Evolutionary conservation across 1,140 invertebrate species (phyloP).

Genomic region (Branchinecta lindahli): DNA sequence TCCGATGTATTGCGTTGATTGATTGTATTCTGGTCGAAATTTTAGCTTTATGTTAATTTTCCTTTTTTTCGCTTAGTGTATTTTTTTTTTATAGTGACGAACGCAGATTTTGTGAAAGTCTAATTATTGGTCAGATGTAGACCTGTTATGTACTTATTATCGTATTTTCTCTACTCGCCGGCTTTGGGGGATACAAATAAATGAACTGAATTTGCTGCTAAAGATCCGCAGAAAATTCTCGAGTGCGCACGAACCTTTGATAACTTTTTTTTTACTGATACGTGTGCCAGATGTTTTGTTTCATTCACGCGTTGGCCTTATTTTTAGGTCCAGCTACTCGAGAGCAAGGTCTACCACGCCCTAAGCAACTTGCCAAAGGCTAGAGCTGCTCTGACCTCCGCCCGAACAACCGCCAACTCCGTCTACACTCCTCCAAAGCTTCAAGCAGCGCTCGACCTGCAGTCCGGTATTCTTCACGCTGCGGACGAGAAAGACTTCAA

Average conservation of each 20-base stretch:
- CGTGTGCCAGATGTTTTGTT: neutral
- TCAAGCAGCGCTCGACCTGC: conserved; percentile 88
- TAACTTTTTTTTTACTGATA: too few species aligned
- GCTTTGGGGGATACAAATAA: too few species aligned
- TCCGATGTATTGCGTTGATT: too few species aligned
- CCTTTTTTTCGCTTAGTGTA: too few species aligned
- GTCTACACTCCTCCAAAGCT: conserved; percentile 98
- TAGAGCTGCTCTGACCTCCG: conserved; percentile 89
- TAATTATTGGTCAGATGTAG: too few species aligned
- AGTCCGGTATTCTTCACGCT: conserved; percentile 94
- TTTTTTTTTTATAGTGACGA: too few species aligned
- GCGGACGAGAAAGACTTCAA: conserved; percentile 99
- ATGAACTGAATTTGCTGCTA: neutral
- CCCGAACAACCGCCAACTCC: conserved; percentile 94
- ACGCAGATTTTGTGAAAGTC: too few species aligned
- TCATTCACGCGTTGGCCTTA: neutral
- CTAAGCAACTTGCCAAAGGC: conserved; percentile 93
- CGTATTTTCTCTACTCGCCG: too few species aligned
- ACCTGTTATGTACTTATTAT: too few species aligned
- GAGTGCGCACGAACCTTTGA: too few species aligned
- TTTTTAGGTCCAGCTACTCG: conserved; percentile 57
- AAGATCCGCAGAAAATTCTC: neutral
- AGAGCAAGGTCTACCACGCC: conserved; percentile 97
- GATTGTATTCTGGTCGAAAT: too few species aligned
- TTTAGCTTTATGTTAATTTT: too few species aligned